Base-by-base conservation (phyloP, 2,797 vertebrate species). In the Trematomus bernacchii region DNA sequence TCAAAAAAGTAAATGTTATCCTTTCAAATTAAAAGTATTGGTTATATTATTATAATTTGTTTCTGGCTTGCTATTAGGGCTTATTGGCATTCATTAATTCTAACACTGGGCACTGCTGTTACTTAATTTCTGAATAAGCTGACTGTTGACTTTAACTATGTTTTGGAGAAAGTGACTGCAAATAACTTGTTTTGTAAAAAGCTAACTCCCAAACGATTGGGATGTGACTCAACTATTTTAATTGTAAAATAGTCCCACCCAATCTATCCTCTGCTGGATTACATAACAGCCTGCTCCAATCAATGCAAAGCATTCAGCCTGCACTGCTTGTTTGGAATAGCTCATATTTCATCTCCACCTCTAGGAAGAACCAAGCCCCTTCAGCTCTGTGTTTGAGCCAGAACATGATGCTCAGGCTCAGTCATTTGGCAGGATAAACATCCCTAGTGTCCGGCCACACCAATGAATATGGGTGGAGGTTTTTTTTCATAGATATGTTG, bases 401-500 rank as follows among this genome's bases (percentile, higher is more conserved):
- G 65, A 46, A 80, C 66, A 60, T 23, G 51, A 66, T 30, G 30
- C 74, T 48, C 72, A 74, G 79, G 74, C 61, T 66, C 59, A 21
- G 33, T 52, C 48, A 77, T 83, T 80, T 81, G 72, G 83, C 81
- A 63, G 64, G n/a, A 69, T 21, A 5, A 47, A 71, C 48, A 4
- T 81, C 83, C 80, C 67, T 14, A 78, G 75, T 46, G 74, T 71
- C 52, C 50, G 73, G 72, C 64, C 64, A 62, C 87, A 43, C 82
- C 83, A 61, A 40, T 5, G 61, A 79, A 63, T 67, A 54, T 69
- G 77, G 87, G 84, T 55, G 86, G 84, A 79, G 73, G 30, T 10
- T 67, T 66, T 30, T 77, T 15, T 40, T 15, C 48, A 46, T 2
- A 15, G 46, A 74, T 46, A 67, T 60, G 21, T 15, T 19, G 40